These are phyloP conservation scores for Ictidomys tridecemlineatus DNA, from an alignment of 2,113 vertebrate genomes.

Conservation along the genomic window DNA sequence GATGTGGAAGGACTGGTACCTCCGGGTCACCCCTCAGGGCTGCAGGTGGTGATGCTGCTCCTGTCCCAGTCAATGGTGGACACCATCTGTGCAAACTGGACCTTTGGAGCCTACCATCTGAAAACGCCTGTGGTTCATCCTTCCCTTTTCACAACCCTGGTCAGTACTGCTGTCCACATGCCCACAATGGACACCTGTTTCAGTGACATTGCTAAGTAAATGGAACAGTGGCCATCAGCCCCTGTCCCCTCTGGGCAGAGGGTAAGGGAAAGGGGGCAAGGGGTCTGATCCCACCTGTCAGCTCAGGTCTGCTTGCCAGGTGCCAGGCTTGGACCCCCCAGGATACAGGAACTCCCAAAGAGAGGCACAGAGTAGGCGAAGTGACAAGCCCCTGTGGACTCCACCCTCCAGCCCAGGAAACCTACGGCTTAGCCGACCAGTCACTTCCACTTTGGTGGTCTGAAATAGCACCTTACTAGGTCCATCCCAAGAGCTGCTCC, in stretches of 20 bases:
- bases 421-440: neutral
- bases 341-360: neutral
- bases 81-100: neutral
- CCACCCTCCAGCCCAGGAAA: neutral
- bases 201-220: neutral
- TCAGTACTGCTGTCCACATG: neutral
- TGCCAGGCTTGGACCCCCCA: neutral
- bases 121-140: no score
- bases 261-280: neutral
- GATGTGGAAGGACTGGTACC: neutral
- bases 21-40: neutral
- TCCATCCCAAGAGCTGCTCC: neutral
- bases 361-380: no score
- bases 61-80: neutral
- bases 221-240: neutral
- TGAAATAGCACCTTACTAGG: neutral
- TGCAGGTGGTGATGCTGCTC: neutral
- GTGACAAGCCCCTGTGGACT: neutral
- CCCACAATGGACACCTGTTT: neutral
- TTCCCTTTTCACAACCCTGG: neutral
- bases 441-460: neutral
- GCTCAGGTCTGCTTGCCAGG: no score
- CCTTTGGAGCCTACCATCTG: neutral
- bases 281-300: neutral
- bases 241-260: neutral